Base-by-base conservation (phyloP, 2,113 vertebrate genomes). In the Catharus fuscescens region DNA sequence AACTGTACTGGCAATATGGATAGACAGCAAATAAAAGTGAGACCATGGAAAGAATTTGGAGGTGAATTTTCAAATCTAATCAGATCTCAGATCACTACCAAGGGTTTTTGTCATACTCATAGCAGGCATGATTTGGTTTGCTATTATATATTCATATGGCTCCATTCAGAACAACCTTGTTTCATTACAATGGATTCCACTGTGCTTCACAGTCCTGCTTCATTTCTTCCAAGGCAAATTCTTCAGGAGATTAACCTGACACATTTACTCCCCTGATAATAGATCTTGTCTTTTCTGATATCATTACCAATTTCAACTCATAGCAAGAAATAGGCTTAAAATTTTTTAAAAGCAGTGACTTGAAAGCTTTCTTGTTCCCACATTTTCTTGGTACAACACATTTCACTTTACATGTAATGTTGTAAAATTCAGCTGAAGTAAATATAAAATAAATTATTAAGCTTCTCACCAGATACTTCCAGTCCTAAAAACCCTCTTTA, bases 181-280 rank as follows among this genome's bases (percentile, higher is more conserved):
- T 92, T 86, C 92, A 95, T 93, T 80, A 87, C 59, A 61, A 70
- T 0, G 2, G 78, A 47, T 86, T 96, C 82, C 82, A 74, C 44
- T 70, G 80, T 57, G 76, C 90, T 92, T 88, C 34, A 24, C 88
- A 96, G 86, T 91, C 91, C 90, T 96, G 78, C 90, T 97, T 93
- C 85, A 92, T 96, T 95, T 96, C 88, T 95, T 93, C 72, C 78
- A 81, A 65, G 86, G 90, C 81, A 95, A 96, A 95, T 95, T 97
- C 95, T 97, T 95, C 89, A 90, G 34, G 64, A 97, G 93, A 97
- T 98, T 97, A 97, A 93, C 95, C 90, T 88, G 93, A 97, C 95
- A 96, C 83, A 95, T 96, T 97, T 97, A 97, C 94, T 95, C 95
- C 78, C 95, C 54, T 23, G 73, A 91, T 94, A 95, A 96, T 93